Conservation (phyloP, 2,113 vertebrate genomes). For the Xenus cinereus region DNA sequence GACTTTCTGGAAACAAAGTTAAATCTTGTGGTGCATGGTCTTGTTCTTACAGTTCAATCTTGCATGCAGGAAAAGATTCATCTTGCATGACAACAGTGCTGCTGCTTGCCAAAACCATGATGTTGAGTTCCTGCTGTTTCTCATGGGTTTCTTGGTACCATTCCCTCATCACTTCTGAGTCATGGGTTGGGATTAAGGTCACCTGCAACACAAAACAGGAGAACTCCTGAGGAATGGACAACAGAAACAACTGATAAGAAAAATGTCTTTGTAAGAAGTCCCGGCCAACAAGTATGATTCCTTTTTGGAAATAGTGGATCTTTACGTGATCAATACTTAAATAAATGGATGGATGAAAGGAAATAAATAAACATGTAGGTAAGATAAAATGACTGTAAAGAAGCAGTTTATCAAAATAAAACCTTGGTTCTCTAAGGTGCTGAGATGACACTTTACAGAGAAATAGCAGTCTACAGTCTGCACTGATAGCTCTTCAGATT, state of each 20-base stretch:
- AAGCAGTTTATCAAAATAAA: background rate
- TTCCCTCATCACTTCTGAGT: slow-evolving; percentile 96
- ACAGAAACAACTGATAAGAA: background rate
- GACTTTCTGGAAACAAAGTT: slow-evolving; percentile 74
- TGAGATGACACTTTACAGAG: background rate
- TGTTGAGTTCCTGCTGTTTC: slow-evolving; percentile 95
- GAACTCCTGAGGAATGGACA: background rate
- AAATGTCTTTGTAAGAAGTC: background rate
- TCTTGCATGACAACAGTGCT: slow-evolving; percentile 99
- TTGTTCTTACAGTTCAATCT: slow-evolving; percentile 90
- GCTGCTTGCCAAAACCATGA: slow-evolving; percentile 98
- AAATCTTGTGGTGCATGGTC: slow-evolving; percentile 61
- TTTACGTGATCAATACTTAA: background rate
- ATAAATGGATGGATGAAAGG: background rate
- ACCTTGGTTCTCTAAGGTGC: background rate
- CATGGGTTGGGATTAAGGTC: slow-evolving; percentile 95
- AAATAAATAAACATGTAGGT: background rate
- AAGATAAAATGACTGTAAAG: background rate
- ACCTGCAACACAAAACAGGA: slow-evolving; percentile 76
- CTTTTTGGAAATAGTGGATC: background rate
- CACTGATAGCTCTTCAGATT: background rate
- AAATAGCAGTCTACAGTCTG: background rate
- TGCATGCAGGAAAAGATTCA: slow-evolving; percentile 97
- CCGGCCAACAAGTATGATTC: background rate
- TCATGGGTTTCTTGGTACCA: slow-evolving; percentile 99